Base-by-base conservation (phyloP, 2,113 vertebrate species). In the Bombycilla garrulus region DNA sequence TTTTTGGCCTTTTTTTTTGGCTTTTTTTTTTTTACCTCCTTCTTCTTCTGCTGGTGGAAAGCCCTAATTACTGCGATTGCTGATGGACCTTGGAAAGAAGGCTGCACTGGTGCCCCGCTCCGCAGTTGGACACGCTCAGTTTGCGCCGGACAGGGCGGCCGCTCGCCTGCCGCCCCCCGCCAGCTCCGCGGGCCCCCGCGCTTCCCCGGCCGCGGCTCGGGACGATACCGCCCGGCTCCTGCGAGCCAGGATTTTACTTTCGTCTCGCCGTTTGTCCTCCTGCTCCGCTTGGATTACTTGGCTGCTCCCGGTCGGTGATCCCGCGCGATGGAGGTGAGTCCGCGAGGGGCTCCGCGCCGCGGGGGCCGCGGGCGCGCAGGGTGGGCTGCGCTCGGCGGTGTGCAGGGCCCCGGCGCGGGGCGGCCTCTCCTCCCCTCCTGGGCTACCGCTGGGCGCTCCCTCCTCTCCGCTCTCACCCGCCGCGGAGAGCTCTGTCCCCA, bases 11-110 rank as follows among this genome's bases (percentile, higher is more conserved):
- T 44, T 45, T 48, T 33, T 74, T 60, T 28, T 12, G 4, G 7
- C 0, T 22, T 76, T 50, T 44, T 22, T 61, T 91, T 86, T 83
- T 78, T 88, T 44, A 0, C 35, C 31, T 45, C 36, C 64, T 79
- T 65, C 38, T 96, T 94, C 95, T 97, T n/a, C n/a, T n/a, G 97
- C 96, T 93, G 96, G 97, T 97, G 97, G 97, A 97, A 97, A 97
- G 93, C 96, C 97, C 97, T 97, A 97, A 97, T 97, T 97, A 96
- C 97, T 96, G 90, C 91, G 96, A 97, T 95, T 93, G 97, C 98
- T 98, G 97, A 97, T 98, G 98, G 98, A 98, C 97, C 97, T 98
- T 98, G 97, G 97, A 95, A 94, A 96, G 96, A 94, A 94, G 69
- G 85, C 92, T 95, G 70, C 86, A 94, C 91, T 88, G 97, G 92